Evolutionary conservation across 2,113 vertebrate genomes (phyloP), one percentile per base, ranked within the genome.

Genomic region (Psettodes erumei): DNA sequence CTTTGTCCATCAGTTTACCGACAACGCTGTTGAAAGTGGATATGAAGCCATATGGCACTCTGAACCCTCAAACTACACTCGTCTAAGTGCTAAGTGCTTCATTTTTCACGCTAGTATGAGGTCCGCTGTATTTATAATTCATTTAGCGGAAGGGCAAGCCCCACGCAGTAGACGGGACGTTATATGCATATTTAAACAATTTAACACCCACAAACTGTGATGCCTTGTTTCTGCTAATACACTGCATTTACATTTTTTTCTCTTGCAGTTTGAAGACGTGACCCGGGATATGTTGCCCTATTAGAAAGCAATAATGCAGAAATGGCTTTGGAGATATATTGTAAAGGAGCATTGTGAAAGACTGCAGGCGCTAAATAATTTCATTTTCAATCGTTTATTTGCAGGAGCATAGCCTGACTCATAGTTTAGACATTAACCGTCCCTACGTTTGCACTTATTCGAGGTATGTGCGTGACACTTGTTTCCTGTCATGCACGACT

Each of bases 41-140:
- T 77, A 63, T 80, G 74, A 86, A 71, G 81, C 81, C 86, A 86
- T 82, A 70, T 82, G 88, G 63, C 72, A 60, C 51, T 27, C 32
- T 55, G 66, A 71, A 77, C 74, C 56, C 68, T 86, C 73, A 60
- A 76, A 77, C 61, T 59, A 35, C 67, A 55, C 40, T 74, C 48
- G 4, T 75, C 61, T 71, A 42, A 74, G 79, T 86, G 85, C 71
- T 84, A 54, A 76, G 79, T 87, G 86, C 69, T 80, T 87, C 28
- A 81, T 80, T 84, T 84, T 71, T 90, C 75, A 75, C 61, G 47
- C 83, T 54, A 56, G 32, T 69, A 84, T 50, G n/a, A 70, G 59
- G 73, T 86, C 71, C 25, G 11, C 79, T 62, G 48, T 82, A 79
- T 89, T 86, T 80, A 87, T 87, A 86, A 89, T 84, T 90, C 50